Base-by-base conservation (phyloP, 2,888 invertebrate species). In the Hirudinaria manillensis region DNA sequence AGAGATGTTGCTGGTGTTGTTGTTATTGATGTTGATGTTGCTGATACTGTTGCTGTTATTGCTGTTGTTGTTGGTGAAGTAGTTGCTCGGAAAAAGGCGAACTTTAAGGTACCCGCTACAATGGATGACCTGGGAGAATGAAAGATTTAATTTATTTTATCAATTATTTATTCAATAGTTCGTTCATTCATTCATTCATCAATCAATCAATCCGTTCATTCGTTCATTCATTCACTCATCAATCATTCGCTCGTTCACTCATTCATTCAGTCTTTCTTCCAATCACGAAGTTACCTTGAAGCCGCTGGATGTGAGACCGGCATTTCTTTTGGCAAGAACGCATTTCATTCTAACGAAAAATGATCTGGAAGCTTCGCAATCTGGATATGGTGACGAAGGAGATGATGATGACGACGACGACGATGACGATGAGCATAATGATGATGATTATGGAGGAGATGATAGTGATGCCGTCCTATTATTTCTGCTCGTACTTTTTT, bases 321-420 rank as follows among this genome's bases (percentile, higher is more conserved):
- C 74, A 65, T 76, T 76, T 56, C 74, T 74, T 34, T 76, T 76
- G 21, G 76, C 74, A 27, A 76, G 71, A 27, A 76, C 76, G 56
- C 76, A 76, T 45, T 76, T 76, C 74, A 75, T 61, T 13, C 74
- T 21, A 0, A 74, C 21, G 53, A 74, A 67, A 29, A 68, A 38
- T 19, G 70, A 68, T 19, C 70, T 34, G 2, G 74, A 29, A 21
- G 65, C 68, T 32, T 74, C 74, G 67, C n/a, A 36, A 38, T 45
- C 70, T 68, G 27, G 45, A 45, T 10, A 7, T 45, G 45, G 16
- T 10, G 16, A 36, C 10, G 10, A 36, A 4, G 24, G 10, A 6
- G 27, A 67, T 16, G 34, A n/a, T n/a, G n/a, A n/a, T n/a, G n/a
- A n/a, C n/a, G n/a, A n/a, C n/a, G n/a, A n/a, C 16, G 13, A n/a